A percentile compares a stretch with the other conserved stretches of the same genome.
Evolutionary conservation across 2,113 vertebrate genomes (phyloP).

Genomic region (Lathamus discolor): DNA sequence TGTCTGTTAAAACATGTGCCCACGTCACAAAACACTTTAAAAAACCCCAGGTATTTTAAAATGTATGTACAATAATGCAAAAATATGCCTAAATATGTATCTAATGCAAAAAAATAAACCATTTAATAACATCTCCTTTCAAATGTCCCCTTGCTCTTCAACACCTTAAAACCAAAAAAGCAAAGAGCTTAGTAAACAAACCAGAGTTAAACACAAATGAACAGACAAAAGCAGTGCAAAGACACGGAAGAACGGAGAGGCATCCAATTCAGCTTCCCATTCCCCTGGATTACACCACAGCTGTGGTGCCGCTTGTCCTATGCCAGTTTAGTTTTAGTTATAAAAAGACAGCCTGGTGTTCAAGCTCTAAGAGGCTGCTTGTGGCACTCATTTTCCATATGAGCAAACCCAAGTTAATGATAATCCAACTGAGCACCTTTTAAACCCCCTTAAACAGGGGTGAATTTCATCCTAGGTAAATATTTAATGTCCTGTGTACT

Average conservation of each 20-base stretch:
- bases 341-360: neutral
- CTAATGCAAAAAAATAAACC: constrained; percentile 61
- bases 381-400: neutral
- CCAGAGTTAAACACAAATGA: neutral
- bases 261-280: neutral
- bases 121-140: constrained; percentile 57
- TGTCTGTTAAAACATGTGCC: constrained; percentile 45
- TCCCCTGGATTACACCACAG: neutral
- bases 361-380: neutral
- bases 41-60: constrained; percentile 18
- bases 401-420: constrained; percentile 3
- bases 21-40: constrained; percentile 55
- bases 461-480: constrained; percentile 11
- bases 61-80: constrained; percentile 61
- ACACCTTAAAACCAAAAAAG: neutral
- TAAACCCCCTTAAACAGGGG: constrained; percentile 21
- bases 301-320: neutral
- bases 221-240: constrained; percentile 15
- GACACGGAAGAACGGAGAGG: neutral
- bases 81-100: constrained; percentile 64
- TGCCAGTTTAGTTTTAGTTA: neutral
- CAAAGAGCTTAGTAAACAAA: constrained; percentile 19
- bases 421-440: constrained; percentile 11
- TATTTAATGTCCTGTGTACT: neutral
- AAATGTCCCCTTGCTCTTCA: constrained; percentile 36